These are phyloP conservation scores for Emys orbicularis DNA, from an alignment of 2,797 vertebrate species.

Conservation along the genomic window DNA sequence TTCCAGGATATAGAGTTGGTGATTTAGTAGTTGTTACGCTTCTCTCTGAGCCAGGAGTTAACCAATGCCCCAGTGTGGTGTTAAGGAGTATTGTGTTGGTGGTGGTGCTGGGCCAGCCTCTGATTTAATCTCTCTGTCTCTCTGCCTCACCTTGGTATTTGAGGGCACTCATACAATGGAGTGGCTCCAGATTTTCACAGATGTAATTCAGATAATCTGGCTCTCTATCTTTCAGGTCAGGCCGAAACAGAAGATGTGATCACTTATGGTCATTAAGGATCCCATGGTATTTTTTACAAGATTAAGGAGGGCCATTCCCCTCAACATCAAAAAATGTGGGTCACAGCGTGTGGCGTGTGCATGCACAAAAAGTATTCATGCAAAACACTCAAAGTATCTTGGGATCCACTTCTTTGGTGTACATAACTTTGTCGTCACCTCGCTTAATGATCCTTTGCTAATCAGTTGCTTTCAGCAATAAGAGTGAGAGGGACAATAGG, in stretches of 20 bases:
- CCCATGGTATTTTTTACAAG: not conserved
- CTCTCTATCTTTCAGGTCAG: not conserved
- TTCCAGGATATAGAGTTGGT: not conserved
- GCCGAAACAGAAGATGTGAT: accelerated
- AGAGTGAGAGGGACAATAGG: accelerated
- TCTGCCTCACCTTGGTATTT: accelerated
- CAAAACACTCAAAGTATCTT: not conserved
- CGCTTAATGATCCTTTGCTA: not conserved
- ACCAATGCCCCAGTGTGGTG: accelerated
- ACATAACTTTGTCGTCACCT: not conserved
- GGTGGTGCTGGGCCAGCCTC: not conserved
- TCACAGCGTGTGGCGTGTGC: not conserved
- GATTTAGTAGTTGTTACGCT: accelerated
- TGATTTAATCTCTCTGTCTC: not conserved
- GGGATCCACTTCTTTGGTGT: not conserved
- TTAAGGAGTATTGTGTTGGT: not conserved
- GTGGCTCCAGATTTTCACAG: not conserved
- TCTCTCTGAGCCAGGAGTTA: not conserved
- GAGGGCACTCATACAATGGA: not conserved
- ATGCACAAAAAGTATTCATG: not conserved
- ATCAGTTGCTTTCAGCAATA: not conserved
- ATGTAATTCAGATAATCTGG: not conserved
- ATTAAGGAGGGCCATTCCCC: not conserved
- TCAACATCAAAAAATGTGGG: not conserved
- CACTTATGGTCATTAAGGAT: not conserved